phyloP scores from a whole-genome alignment of 2,888 invertebrate species.

The Parnassius glacialis region DNA sequence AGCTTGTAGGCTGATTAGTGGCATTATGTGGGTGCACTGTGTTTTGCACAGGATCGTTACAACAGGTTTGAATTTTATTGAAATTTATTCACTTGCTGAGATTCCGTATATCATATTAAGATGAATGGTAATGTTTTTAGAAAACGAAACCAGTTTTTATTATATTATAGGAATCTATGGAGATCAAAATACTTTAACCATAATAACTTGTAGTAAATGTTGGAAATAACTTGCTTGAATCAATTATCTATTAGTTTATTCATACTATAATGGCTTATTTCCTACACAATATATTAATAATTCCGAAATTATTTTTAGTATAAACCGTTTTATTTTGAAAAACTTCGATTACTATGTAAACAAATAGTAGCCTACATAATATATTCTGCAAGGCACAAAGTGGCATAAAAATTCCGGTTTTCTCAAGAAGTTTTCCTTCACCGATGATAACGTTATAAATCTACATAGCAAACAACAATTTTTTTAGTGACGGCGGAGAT shows the following conservation, averaged over 20 bases:
- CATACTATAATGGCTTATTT: not conserved
- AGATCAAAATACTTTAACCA: not conserved
- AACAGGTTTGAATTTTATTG: conserved; percentile 29
- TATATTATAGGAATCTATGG: not conserved
- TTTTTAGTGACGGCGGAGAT: not conserved
- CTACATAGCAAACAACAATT: not conserved
- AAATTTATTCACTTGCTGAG: conserved; percentile 30
- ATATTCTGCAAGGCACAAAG: too few relatives aligned
- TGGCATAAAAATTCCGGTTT: too few relatives aligned
- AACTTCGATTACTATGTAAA: too few relatives aligned
- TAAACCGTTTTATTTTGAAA: too few relatives aligned
- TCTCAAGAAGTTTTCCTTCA: not conserved
- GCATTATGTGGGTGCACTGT: conserved; percentile 29
- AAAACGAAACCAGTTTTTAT: not conserved
- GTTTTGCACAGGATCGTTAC: conserved; percentile 19
- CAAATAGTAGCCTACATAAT: not conserved
- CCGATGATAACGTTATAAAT: not conserved
- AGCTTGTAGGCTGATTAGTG: conserved; percentile 21
- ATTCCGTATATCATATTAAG: conserved; percentile 12
- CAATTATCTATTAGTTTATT: not conserved
- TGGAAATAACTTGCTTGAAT: not conserved
- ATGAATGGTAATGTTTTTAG: not conserved
- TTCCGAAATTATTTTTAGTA: too few relatives aligned
- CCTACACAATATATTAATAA: too few relatives aligned
- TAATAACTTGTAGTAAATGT: not conserved